Evolutionary conservation across 2,797 vertebrate genomes (phyloP).

Genomic region (Acanthis flammea): DNA sequence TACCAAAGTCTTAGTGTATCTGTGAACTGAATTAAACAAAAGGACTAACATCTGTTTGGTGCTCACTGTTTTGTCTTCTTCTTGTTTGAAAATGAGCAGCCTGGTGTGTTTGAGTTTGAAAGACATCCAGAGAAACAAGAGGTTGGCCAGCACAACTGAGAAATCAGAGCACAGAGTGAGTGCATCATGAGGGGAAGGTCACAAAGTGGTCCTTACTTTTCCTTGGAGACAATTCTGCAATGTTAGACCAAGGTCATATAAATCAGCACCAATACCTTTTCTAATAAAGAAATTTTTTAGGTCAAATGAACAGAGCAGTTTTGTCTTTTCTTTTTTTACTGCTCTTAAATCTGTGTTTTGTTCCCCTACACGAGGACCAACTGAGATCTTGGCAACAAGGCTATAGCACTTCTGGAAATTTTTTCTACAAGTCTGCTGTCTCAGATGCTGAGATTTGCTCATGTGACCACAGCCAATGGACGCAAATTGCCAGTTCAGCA

Average conservation of each 20-base stretch:
- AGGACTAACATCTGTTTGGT: not conserved
- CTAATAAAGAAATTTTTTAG: not conserved
- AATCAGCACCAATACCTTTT: not conserved
- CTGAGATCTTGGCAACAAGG: not conserved
- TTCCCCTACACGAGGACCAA: not conserved
- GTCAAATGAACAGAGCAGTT: not conserved
- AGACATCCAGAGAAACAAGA: not conserved
- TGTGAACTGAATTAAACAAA: not conserved
- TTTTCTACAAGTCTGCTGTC: not conserved
- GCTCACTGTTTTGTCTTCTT: not conserved
- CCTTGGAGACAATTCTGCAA: not conserved
- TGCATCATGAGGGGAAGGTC: not conserved
- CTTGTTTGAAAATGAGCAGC: not conserved
- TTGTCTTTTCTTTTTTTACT: not conserved
- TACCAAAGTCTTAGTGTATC: not conserved
- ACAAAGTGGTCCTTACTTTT: not conserved
- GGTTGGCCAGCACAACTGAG: not conserved
- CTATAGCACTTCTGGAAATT: not conserved
- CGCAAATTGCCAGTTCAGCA: accelerated
- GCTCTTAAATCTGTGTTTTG: not conserved
- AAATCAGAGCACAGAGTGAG: accelerated
- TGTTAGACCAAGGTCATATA: not conserved
- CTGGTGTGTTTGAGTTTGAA: not conserved
- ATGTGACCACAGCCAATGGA: not conserved
- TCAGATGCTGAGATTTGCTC: not conserved